Conservation (phyloP, 2,113 vertebrate species). For the Chloropsis hardwickii region DNA sequence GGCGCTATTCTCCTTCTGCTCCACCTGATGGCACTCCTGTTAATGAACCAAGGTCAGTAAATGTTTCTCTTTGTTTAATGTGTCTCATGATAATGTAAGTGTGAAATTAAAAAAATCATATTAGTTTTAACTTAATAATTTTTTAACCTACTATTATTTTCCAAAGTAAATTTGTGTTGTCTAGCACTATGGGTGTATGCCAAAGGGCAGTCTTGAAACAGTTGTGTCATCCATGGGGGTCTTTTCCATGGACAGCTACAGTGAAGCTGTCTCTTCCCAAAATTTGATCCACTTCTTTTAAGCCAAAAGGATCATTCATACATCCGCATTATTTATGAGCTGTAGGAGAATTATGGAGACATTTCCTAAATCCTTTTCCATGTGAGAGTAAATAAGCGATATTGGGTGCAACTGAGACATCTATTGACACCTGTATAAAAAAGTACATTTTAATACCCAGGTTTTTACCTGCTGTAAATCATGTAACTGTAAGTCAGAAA, state of each 20-base stretch:
- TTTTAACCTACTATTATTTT: background rate
- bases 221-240: background rate
- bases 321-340: background rate
- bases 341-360: background rate
- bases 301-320: constrained; percentile 10
- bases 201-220: constrained; percentile 10
- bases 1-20: constrained; percentile 82
- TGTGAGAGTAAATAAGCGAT: constrained; percentile 12
- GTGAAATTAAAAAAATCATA: background rate
- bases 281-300: background rate
- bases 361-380: background rate
- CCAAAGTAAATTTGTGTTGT: background rate
- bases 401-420: constrained; percentile 42
- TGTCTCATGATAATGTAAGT: background rate
- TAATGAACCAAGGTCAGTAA: constrained; percentile 76
- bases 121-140: background rate
- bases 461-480: constrained; percentile 55
- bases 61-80: background rate
- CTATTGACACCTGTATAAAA: constrained; percentile 37
- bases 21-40: constrained; percentile 78
- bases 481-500: background rate
- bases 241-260: background rate
- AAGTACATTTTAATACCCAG: constrained; percentile 52
- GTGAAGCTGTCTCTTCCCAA: background rate
- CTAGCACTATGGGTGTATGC: background rate